Base-by-base conservation (phyloP, 2,888 invertebrate genomes). In the Troilus luridus region DNA sequence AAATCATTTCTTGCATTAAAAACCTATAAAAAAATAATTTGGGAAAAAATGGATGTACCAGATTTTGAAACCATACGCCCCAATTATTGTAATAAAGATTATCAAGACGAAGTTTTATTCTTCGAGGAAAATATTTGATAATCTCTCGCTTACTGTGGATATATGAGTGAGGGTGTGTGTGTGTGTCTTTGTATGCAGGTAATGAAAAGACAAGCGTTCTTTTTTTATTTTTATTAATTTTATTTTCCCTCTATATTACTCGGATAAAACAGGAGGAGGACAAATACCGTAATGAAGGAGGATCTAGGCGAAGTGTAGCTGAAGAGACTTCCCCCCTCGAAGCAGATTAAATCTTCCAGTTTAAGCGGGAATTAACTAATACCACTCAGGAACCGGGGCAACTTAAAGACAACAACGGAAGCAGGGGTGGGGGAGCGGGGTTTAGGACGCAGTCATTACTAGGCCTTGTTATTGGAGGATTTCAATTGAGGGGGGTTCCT, bases 391-490 rank as follows among this genome's bases (percentile, higher is more conserved):
- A 21, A 85, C 3, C n/a, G n/a, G 85, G 56, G 19, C 41, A 85
- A 56, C 85, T 85, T 58, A 56, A 85, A 85, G 85, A 85, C 56
- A 85, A 85, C 85, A 56, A 56, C n/a, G 81, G 81, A 77, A 77
- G 41, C 81, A 56, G 54, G 21, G 21, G n/a, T 19, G 14, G 19
- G 21, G n/a, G 67, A 9, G 67, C 9, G 21, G 56, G 56, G 27
- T 56, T 56, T 85, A 85, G 10, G 54, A 3, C n/a, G n/a, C 21
- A 9, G 58, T 85, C 85, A 85, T 85, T 85, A 85, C 85, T 85
- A 85, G 21, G 85, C 85, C 56, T 85, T 85, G 56, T 85, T 85
- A 85, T 85, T 85, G 54, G 85, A 85, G 56, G 19, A 41, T 81
- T 41, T 81, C 81, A 56, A 56, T 81, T 10, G 27, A n/a, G 56